Evolutionary conservation across 2,113 vertebrate species (phyloP).

Genomic region (Glaucidium brasilianum): DNA sequence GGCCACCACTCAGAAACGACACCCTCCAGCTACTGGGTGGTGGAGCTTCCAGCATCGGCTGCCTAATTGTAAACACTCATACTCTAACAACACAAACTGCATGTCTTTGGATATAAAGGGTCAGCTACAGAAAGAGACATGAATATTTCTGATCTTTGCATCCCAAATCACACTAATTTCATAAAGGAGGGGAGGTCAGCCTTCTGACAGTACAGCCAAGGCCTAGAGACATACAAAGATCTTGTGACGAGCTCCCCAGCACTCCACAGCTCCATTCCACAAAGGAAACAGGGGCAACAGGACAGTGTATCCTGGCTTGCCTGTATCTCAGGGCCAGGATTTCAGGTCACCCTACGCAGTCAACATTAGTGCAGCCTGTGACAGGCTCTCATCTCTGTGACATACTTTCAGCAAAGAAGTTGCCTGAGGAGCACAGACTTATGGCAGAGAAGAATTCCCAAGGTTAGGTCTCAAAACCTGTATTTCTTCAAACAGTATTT

Average conservation of each 20-base stretch:
- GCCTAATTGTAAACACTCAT: not conserved
- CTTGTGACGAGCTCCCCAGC: not conserved
- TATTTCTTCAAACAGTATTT: not conserved
- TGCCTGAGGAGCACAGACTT: not conserved
- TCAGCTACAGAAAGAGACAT: not conserved
- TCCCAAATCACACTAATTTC: not conserved
- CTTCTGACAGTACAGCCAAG: not conserved
- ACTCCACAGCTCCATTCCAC: not conserved
- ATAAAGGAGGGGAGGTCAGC: not conserved
- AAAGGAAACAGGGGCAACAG: fast-evolving
- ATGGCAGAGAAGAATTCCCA: not conserved
- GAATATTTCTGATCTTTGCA: not conserved
- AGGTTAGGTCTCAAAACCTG: not conserved
- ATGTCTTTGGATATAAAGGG: not conserved
- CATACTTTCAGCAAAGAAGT: not conserved
- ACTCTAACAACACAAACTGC: not conserved
- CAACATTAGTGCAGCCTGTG: not conserved
- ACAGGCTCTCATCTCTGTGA: not conserved
- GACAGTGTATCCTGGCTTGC: not conserved
- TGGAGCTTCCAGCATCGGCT: not conserved
- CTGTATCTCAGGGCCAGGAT: fast-evolving
- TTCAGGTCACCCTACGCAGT: not conserved
- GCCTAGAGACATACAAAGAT: not conserved
- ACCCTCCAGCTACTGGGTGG: not conserved
- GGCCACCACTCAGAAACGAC: not conserved